Evolutionary conservation across 2,797 vertebrate genomes (phyloP), one percentile per base, ranked within the genome.

Genomic region (Etheostoma nigrum): DNA sequence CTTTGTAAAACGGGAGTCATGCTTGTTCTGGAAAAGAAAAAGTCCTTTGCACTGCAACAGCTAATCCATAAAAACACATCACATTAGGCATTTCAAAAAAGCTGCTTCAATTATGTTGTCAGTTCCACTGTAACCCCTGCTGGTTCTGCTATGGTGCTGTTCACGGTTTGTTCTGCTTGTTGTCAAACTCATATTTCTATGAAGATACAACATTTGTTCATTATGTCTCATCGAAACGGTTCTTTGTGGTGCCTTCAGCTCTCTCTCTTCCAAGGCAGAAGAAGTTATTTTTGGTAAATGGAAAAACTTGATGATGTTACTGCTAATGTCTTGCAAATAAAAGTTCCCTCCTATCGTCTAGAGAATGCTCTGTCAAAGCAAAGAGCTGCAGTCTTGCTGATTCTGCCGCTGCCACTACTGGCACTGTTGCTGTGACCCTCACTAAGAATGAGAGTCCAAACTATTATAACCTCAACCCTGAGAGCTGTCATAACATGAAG

Each of bases 251-350:
- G 64, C 57, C 63, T 49, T 77, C 44, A 70, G 63, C 55, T 69
- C 53, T 2, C 53, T 2, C 6, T 45, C 21, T 58, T 74, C 47
- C 40, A 23, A 58, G 18, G 21, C 44, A 63, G 54, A 10, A 53
- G 58, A 45, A 72, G 72, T 75, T 88, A 85, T 87, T 85, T 78
- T 66, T 33, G 13, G 36, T 52, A 27, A 82, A 65, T 72, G 53
- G 53, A 59, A 68, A 76, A 84, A 54, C 15, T 57, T 71, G 52
- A 45, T 27, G 27, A 3, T 60, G 25, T 61, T 76, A 25, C 44
- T 72, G 48, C 59, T 71, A 53, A 44, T 3, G 11, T 40, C 61
- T 66, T 49, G 66, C 36, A 72, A 67, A 69, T 36, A 55, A 36
- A 85, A 58, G 53, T 36, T 53, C 10, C 15, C 53, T 47, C 25